phyloP scores from a whole-genome alignment of 2,888 invertebrate species.

The Eumacrocentrus americanus region DNA sequence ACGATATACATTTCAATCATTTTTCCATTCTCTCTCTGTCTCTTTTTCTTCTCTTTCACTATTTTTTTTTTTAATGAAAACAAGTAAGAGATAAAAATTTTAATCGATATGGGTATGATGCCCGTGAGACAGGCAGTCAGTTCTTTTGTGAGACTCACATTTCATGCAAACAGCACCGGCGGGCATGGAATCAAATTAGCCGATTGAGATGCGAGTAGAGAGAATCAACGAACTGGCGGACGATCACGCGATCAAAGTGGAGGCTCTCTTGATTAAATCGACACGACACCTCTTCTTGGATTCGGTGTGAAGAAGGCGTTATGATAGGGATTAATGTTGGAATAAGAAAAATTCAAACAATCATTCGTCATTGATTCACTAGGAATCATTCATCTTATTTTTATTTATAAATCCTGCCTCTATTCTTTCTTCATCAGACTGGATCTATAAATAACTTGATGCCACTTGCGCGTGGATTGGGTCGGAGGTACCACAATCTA shows the following conservation, averaged over 20 bases:
- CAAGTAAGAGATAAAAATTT: neutral
- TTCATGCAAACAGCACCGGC: neutral
- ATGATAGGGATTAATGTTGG: too few relatives aligned
- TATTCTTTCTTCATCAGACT: neutral
- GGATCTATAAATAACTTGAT: conserved; percentile 3
- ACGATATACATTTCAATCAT: neutral
- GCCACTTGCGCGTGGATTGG: conserved; percentile 42
- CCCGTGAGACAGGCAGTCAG: neutral
- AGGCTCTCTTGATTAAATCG: neutral
- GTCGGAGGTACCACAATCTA: conserved; percentile 50
- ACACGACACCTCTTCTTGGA: neutral
- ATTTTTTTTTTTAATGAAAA: neutral
- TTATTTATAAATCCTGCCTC: neutral
- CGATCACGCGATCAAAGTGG: conserved; percentile 17
- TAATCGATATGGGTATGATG: neutral
- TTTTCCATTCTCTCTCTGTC: neutral
- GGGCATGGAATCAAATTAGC: conserved; percentile 17
- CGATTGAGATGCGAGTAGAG: conserved; percentile 16
- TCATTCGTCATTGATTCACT: neutral
- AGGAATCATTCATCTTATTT: neutral
- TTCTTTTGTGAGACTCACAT: conserved; percentile 6
- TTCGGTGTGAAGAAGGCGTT: neutral
- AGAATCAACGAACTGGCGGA: neutral
- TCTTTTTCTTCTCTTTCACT: neutral
- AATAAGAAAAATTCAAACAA: neutral